Base-by-base conservation (phyloP, 2,888 invertebrate genomes). In the Acheta domesticus region DNA sequence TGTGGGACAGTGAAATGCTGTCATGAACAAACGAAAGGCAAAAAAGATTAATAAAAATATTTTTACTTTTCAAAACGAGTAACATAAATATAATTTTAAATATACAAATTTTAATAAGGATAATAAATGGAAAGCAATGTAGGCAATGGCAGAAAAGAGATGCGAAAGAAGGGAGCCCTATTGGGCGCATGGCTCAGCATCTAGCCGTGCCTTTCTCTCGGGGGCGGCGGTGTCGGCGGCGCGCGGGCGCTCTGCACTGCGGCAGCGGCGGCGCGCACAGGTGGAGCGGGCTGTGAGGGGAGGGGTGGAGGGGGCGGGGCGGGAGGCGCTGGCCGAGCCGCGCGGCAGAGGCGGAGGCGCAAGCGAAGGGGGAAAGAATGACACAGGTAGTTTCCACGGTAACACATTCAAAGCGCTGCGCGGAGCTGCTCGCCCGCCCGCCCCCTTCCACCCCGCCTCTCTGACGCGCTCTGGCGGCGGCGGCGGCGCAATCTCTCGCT, bases 361-460 rank as follows among this genome's bases (percentile, higher is more conserved):
- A 14, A n/a, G n/a, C 62, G 62, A 62, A 62, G 62, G 62, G 62
- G 62, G 62, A 62, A 62, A 62, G 62, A 62, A 62, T 62, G 62
- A 62, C 62, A 62, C 62, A 62, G 62, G 62, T 62, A 62, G 62
- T 62, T 62, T 62, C 62, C 62, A 62, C 62, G 62, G 62, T 62
- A 62, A 62, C 62, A 62, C 62, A 62, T 62, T 62, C 16, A 62
- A 62, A 62, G 62, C 62, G n/a, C 62, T 62, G 62, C 14, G 62
- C 62, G 62, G 62, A 62, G 62, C n/a, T 36, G 36, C 62, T 62
- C 62, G 14, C 62, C 62, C 62, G 12, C 14, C 62, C 16, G 8
- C n/a, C 62, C 62, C 14, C 14, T 11, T 4, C n/a, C 36, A 8
- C 36, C 36, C 5, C 36, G 36, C 36, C 36, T 36, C 36, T 36